Percentiles rank a stretch among this genome's conserved stretches.
phyloP scores from a whole-genome alignment of 1,140 invertebrate species.

The Venturia canescens region DNA sequence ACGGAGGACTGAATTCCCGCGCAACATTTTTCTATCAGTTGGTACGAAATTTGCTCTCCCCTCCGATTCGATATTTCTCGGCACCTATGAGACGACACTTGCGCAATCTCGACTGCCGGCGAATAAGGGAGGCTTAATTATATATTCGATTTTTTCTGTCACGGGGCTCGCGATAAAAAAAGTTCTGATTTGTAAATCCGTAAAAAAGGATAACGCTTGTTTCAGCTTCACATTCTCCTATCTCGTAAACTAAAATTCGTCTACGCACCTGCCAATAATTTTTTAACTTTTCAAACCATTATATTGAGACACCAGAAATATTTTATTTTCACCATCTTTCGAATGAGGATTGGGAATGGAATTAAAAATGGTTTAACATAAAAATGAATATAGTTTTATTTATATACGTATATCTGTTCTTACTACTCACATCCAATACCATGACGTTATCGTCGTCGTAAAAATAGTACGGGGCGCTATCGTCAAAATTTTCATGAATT shows the following conservation, averaged over 20 bases:
- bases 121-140: neutral
- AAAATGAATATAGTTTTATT: slow-evolving; percentile 18
- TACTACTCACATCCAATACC: neutral
- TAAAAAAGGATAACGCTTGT: too few species aligned
- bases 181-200: too few species aligned
- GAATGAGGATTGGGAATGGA: neutral
- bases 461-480: neutral
- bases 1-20: slow-evolving; percentile 27
- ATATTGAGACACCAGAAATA: neutral
- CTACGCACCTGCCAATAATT: too few species aligned
- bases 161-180: too few species aligned
- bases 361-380: neutral
- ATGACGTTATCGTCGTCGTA: neutral
- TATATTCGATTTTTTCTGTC: too few species aligned
- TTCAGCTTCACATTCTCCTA: too few species aligned
- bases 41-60: slow-evolving; percentile 1
- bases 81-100: neutral
- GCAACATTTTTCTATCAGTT: neutral
- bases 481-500: neutral
- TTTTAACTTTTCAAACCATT: neutral
- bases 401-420: neutral
- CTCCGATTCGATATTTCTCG: neutral
- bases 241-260: too few species aligned
- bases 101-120: slow-evolving; percentile 10
- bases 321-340: neutral